Evolutionary conservation across 2,113 vertebrate species (phyloP).

Genomic region (Myanophis thanlyinensis): DNA sequence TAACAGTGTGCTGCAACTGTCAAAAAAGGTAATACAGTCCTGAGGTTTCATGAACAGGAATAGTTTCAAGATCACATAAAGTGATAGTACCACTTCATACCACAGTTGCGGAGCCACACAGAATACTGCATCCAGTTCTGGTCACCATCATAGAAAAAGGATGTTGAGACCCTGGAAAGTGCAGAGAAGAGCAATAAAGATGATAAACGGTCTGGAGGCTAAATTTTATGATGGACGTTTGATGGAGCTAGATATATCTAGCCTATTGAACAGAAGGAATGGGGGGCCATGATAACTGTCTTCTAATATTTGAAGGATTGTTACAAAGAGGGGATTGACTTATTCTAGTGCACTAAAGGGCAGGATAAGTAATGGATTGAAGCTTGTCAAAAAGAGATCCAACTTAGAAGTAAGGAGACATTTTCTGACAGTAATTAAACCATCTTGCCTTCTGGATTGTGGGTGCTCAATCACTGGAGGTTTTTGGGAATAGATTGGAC

Average conservation of each 20-base stretch:
- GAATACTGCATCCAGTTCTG: too few species aligned
- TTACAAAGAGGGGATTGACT: neutral
- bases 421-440: neutral
- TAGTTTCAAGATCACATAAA: neutral
- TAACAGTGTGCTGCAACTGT: neutral
- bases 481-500: too few species aligned
- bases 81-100: neutral
- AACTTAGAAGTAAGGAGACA: neutral
- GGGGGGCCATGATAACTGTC: neutral
- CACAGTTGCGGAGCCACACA: neutral
- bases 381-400: neutral
- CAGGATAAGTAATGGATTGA: neutral
- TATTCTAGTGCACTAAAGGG: neutral
- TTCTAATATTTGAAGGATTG: neutral
- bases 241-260: too few species aligned
- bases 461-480: neutral
- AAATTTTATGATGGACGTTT: neutral
- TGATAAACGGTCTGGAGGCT: neutral
- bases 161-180: neutral
- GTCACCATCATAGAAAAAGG: too few species aligned
- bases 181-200: neutral
- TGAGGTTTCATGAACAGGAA: neutral
- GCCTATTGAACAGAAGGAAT: too few species aligned
- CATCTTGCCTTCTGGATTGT: neutral
- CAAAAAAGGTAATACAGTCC: neutral